Evolutionary conservation across 2,797 vertebrate species (phyloP), one percentile per base, ranked within the genome.

Genomic region (Catharus ustulatus): DNA sequence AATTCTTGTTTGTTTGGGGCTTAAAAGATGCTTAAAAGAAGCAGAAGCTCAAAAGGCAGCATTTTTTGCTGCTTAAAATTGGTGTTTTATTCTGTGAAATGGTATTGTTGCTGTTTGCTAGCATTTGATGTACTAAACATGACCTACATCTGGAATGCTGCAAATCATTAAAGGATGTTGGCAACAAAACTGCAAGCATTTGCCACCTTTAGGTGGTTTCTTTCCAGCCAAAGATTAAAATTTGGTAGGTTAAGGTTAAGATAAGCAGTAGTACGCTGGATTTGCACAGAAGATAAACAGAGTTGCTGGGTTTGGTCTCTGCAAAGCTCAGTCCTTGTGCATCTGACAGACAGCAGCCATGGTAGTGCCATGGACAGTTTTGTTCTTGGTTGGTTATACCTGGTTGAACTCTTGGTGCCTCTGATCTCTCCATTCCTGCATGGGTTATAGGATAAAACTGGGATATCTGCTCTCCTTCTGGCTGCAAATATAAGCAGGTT

Each of bases 191-290:
- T 24, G 29, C 73, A 82, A 76, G 23, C 12, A 58, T 73, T 94
- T 95, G 17, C 45, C 78, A 84, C 42, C 36, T 94, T 63, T 46
- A 52, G 83, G 94, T 90, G 58, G 46, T 76, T 80, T 84, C 66
- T 81, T 94, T 90, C 52, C 62, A 79, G 32, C 45, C 26, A 29
- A 74, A 69, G 52, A 38, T 66, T 68, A 91, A 75, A 32, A 88
- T 90, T 84, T 36, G 19, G 8, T 67, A 73, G 6, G 22, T 54
- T 55, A 62, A 62, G 2, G 17, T 69, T 27, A 66, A 32, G 34
- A 66, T 8, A n/a, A 54, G 1, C 23, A 23, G 1, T 19, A 52
- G 30, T 46, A 23, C 83, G 91, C n/a, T 34, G 75, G 24, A 57
- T 69, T 89, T 78, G 42, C 73, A 79, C 13, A 74, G 46, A 11